Percentiles rank a stretch among this genome's conserved stretches.
These are phyloP conservation scores for Amia ocellicauda DNA, from an alignment of 2,113 vertebrate genomes.

Conservation along the genomic window DNA sequence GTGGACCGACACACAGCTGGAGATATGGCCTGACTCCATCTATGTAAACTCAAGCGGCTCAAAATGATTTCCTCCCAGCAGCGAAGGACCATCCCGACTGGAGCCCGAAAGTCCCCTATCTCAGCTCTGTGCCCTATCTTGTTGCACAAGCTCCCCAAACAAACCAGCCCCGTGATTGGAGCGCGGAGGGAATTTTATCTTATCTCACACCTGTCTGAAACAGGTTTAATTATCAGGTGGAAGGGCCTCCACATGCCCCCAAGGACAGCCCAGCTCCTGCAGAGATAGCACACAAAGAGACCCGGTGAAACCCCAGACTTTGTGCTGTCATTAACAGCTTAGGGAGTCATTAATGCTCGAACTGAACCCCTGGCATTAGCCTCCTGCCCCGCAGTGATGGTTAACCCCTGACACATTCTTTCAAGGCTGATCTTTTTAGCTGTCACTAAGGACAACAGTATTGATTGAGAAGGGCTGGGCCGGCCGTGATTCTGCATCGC, in stretches of 20 bases:
- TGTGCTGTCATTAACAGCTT: constrained; percentile 15
- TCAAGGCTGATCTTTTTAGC: constrained; percentile 11
- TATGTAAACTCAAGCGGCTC: too few relatives aligned
- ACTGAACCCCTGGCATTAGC: constrained; percentile 12
- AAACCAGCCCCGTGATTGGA: not conserved
- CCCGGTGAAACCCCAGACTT: not conserved
- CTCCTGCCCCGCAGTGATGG: constrained; percentile 4
- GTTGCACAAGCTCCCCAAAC: constrained; percentile 8
- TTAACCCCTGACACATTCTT: constrained; percentile 4
- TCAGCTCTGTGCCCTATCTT: constrained; percentile 5
- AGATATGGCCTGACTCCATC: not conserved
- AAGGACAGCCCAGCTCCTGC: not conserved
- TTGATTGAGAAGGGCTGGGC: not conserved
- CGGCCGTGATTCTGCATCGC: not conserved
- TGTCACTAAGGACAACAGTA: not conserved
- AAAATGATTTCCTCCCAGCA: too few relatives aligned
- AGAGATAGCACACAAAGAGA: not conserved
- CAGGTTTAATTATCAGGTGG: not conserved
- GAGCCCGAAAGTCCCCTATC: constrained; percentile 2
- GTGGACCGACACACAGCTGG: not conserved
- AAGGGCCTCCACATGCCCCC: not conserved
- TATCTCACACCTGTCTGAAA: constrained; percentile 19
- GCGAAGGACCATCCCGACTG: too few relatives aligned
- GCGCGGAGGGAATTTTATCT: constrained; percentile 12
- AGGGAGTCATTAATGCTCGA: constrained; percentile 8